Evolutionary conservation across 2,888 invertebrate species (phyloP).

Genomic region (Onchidella celtica): DNA sequence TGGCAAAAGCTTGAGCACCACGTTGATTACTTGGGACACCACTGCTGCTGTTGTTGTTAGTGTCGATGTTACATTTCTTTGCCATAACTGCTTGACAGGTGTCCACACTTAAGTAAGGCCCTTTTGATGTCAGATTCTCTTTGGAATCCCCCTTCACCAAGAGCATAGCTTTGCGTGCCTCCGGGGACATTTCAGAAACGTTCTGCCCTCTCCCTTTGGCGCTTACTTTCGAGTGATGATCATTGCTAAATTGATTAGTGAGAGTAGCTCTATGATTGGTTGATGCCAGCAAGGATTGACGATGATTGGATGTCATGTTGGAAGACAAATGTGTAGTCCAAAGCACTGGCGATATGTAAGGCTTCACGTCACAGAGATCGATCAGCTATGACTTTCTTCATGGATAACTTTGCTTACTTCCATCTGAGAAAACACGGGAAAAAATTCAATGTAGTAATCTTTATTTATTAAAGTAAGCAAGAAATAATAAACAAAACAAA

Average conservation of each 20-base stretch:
- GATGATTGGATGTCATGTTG: background rate
- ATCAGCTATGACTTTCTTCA: no score
- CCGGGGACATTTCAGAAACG: slow-evolving; percentile 28
- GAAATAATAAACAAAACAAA: no score
- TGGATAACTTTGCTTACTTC: no score
- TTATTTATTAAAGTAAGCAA: no score
- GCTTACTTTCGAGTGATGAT: background rate
- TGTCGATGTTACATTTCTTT: background rate
- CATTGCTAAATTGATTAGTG: slow-evolving; percentile 9
- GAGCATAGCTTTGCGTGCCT: slow-evolving; percentile 35
- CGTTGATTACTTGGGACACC: background rate
- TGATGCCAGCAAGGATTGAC: background rate
- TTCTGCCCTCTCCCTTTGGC: background rate
- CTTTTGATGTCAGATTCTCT: background rate
- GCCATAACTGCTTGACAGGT: background rate
- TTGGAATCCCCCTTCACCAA: slow-evolving; percentile 30
- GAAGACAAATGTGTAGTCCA: no score
- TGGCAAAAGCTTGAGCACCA: background rate
- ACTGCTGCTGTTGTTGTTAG: background rate
- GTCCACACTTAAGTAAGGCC: background rate
- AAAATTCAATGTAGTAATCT: no score
- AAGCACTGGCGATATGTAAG: no score
- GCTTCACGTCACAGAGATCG: no score
- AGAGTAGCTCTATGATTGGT: background rate
- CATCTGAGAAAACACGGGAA: no score